A percentile compares a stretch with the other conserved stretches of the same genome.
Conservation (phyloP, 1,140 invertebrate species). For the Bombus polaris region DNA sequence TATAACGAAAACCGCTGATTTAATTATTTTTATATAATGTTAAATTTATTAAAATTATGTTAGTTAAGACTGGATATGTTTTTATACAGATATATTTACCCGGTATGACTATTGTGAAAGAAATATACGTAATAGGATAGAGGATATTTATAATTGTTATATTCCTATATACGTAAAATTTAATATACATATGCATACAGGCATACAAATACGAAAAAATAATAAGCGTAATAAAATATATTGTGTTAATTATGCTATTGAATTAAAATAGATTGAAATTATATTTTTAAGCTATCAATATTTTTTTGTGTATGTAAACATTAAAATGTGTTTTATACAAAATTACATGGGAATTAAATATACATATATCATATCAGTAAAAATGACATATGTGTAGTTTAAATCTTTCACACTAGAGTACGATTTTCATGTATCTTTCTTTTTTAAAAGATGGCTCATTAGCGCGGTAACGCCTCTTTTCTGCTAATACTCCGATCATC, state of each 20-base stretch:
- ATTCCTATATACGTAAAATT: background rate
- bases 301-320: no score
- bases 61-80: background rate
- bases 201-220: no score
- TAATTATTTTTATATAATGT: background rate
- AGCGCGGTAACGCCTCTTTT: slow-evolving; percentile 46
- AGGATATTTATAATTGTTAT: background rate
- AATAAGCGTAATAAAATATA: background rate
- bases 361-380: background rate
- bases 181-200: background rate
- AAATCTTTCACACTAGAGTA: slow-evolving; percentile 42
- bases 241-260: background rate
- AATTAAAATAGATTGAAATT: background rate
- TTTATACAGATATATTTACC: background rate
- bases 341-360: background rate
- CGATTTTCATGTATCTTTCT: slow-evolving; percentile 28
- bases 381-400: slow-evolving; percentile 33
- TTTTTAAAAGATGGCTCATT: slow-evolving; percentile 54
- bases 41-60: background rate
- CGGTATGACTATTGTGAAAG: background rate
- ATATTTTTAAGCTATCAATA: background rate
- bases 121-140: background rate
- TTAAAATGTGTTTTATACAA: background rate
- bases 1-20: background rate
- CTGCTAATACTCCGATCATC: slow-evolving; percentile 42